A percentile compares a stretch with the other conserved stretches of the same genome.
Conservation (phyloP, 2,113 vertebrate species). For the Psettodes erumei region DNA sequence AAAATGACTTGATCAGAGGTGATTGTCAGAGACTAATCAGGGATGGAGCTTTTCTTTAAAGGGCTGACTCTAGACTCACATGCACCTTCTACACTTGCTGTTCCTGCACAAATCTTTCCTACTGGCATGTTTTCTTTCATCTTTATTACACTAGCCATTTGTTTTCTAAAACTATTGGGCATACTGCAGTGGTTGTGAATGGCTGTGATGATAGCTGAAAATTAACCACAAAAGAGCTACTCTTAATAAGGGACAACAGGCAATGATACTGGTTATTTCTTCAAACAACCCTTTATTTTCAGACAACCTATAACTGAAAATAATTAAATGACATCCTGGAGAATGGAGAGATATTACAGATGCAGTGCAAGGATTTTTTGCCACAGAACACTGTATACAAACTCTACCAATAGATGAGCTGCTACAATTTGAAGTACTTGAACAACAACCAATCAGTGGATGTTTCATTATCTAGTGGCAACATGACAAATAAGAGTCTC, state of each 20-base stretch:
- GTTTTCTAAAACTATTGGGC: neutral
- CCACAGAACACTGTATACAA: neutral
- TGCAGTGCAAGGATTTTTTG: neutral
- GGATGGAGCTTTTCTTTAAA: neutral
- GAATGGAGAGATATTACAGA: neutral
- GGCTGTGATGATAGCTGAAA: neutral
- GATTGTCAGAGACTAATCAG: neutral
- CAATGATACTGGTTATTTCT: neutral
- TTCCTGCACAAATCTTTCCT: neutral
- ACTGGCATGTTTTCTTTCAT: no score
- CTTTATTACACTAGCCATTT: no score
- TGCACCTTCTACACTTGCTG: conserved; percentile 11
- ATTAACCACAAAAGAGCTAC: neutral
- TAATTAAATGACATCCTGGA: neutral
- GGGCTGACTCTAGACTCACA: neutral
- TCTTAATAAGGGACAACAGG: neutral
- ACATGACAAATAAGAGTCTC: conserved; percentile 14
- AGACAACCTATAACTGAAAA: neutral
- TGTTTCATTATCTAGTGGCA: conserved; percentile 23
- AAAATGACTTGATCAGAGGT: conserved; percentile 10
- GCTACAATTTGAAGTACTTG: neutral
- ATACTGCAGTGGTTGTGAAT: neutral
- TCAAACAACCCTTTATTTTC: neutral
- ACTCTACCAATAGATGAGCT: neutral
- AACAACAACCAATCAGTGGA: neutral